Evolutionary conservation across 1,140 invertebrate genomes (phyloP).

Genomic region (Sarcophaga bullata): DNA sequence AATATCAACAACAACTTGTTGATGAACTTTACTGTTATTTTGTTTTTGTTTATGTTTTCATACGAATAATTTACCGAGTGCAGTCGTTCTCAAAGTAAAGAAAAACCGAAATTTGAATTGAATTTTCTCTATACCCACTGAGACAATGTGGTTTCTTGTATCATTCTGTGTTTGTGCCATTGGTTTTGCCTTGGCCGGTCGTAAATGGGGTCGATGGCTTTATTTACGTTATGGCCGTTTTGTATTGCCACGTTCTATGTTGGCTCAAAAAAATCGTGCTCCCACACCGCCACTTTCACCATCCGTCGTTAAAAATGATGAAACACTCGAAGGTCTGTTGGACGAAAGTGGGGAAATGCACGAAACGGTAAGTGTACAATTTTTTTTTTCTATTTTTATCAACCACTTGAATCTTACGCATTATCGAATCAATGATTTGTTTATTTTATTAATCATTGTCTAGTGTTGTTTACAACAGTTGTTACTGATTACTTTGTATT

Average conservation of each 20-base stretch:
- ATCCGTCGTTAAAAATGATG: slow-evolving; percentile 58
- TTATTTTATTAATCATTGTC: too few species aligned
- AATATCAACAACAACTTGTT: background rate
- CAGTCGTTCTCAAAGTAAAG: background rate
- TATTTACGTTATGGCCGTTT: slow-evolving; percentile 62
- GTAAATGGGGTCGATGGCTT: slow-evolving; percentile 60
- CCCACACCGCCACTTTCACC: slow-evolving; percentile 59
- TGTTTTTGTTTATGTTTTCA: background rate
- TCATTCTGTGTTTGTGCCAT: slow-evolving; percentile 51
- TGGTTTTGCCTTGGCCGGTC: slow-evolving; percentile 55
- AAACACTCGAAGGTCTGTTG: slow-evolving; percentile 60
- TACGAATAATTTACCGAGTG: background rate
- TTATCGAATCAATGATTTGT: too few species aligned
- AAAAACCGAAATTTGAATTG: too few species aligned
- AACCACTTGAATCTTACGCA: background rate
- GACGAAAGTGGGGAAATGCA: slow-evolving; percentile 64
- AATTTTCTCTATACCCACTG: too few species aligned
- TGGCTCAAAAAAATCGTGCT: slow-evolving; percentile 58
- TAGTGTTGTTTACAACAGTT: too few species aligned
- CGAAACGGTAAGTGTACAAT: slow-evolving; percentile 59
- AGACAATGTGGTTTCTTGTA: slow-evolving; percentile 58
- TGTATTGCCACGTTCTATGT: slow-evolving; percentile 58
- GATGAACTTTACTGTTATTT: background rate
- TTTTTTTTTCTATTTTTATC: background rate
- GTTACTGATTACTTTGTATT: too few species aligned